These are phyloP conservation scores for Clamator glandarius DNA, from an alignment of 2,797 vertebrate genomes.

Conservation along the genomic window DNA sequence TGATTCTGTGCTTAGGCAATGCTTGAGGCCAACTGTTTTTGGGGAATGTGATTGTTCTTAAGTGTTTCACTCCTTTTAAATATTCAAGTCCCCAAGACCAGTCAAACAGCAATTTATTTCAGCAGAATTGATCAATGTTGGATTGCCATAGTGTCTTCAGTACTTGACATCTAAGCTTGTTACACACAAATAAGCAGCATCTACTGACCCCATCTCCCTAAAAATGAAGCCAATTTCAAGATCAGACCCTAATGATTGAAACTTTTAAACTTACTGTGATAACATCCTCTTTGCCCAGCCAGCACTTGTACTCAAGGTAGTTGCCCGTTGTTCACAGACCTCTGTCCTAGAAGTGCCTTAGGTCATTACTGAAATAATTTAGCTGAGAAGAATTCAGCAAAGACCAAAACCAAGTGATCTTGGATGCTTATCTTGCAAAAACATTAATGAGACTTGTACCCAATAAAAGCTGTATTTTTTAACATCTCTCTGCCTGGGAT, in stretches of 20 bases:
- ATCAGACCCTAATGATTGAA: no score
- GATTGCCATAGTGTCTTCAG: no score
- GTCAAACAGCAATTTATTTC: no score
- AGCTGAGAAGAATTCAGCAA: not conserved
- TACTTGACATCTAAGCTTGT: no score
- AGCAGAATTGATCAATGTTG: no score
- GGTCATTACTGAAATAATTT: not conserved
- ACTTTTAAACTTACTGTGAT: no score
- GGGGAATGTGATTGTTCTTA: not conserved
- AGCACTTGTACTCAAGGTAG: rapidly evolving
- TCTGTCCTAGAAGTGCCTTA: not conserved
- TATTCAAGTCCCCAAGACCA: not conserved
- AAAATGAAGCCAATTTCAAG: no score
- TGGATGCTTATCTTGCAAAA: not conserved
- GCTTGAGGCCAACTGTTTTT: not conserved
- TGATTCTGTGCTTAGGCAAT: not conserved
- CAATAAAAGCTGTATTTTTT: not conserved
- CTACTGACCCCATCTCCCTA: no score
- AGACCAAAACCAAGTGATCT: not conserved
- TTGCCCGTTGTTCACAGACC: not conserved
- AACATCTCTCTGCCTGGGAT: not conserved
- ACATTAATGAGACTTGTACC: not conserved
- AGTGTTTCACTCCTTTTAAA: not conserved
- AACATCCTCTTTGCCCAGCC: no score
- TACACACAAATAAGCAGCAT: no score